Percentiles rank a stretch among this genome's conserved stretches.
These are phyloP conservation scores for Rhagonycha lutea DNA, from an alignment of 2,888 invertebrate species.

Conservation along the genomic window DNA sequence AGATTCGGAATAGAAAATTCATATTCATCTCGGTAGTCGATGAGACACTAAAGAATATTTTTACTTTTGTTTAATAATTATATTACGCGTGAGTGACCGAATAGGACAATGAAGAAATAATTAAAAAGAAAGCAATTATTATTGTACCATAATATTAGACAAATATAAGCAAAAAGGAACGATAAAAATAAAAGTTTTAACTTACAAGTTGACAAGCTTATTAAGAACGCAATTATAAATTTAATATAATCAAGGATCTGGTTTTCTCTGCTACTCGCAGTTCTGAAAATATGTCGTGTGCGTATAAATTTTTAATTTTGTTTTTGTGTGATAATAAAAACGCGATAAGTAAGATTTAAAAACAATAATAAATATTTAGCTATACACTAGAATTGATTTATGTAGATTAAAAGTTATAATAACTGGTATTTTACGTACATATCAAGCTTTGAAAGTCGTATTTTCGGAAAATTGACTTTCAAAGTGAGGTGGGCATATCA, in stretches of 20 bases:
- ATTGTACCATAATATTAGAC: background rate
- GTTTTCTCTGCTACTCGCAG: background rate
- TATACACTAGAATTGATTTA: background rate
- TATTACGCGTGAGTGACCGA: background rate
- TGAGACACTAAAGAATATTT: background rate
- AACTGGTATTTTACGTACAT: no score
- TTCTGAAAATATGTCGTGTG: background rate
- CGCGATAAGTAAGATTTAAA: background rate
- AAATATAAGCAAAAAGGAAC: background rate
- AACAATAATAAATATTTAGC: background rate
- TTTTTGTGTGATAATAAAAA: background rate
- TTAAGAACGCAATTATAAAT: background rate
- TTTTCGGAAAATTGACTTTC: no score
- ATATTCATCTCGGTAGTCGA: background rate
- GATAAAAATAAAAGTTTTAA: background rate
- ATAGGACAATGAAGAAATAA: background rate
- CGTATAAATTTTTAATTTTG: background rate
- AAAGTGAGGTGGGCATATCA: no score
- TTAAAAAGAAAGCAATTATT: background rate
- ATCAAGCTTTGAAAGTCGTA: no score
- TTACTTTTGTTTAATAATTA: background rate
- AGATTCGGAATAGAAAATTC: background rate
- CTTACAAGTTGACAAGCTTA: background rate
- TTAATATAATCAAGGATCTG: background rate
- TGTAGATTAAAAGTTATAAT: background rate